These are phyloP conservation scores for Porites evermanni DNA, from an alignment of 92 coral and sea anemone species.

Conservation along the genomic window DNA sequence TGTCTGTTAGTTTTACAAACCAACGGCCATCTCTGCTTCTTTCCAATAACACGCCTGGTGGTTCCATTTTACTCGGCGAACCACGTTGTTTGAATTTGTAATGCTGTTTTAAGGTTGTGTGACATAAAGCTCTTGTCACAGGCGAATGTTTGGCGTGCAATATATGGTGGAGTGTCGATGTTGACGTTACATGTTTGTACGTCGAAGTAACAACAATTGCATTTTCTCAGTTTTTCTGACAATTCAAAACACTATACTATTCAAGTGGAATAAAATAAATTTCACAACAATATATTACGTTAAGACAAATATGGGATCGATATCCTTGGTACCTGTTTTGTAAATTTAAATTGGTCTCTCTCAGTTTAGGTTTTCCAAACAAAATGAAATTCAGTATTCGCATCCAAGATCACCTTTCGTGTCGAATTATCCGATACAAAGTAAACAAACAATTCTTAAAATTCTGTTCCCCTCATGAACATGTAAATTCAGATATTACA, in stretches of 20 bases:
- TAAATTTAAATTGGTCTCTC: not conserved
- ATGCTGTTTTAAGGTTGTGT: conserved; percentile 59
- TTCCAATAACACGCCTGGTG: conserved; percentile 49
- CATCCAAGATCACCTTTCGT: conserved; percentile 4
- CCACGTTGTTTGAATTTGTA: conserved; percentile 80
- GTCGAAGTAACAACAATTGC: conserved; percentile 24
- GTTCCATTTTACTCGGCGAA: conserved; percentile 50
- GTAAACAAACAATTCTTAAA: conserved; percentile 21
- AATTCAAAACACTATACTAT: not conserved
- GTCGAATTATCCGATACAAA: conserved; percentile 11
- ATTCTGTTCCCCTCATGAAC: conserved; percentile 38
- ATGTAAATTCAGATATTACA: conserved; percentile 11
- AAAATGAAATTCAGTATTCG: conserved; percentile 9
- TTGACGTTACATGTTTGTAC: conserved; percentile 49
- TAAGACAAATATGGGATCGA: not conserved
- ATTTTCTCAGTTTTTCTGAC: conserved; percentile 6
- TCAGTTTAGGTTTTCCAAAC: not conserved
- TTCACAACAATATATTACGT: not conserved
- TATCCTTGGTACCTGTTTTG: conserved; percentile 24
- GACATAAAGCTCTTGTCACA: conserved; percentile 37
- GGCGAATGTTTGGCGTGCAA: conserved; percentile 11
- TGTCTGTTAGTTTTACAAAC: conserved; percentile 16
- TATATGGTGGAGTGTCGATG: conserved; percentile 33
- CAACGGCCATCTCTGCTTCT: not conserved
- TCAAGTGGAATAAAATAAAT: not conserved